Base-by-base conservation (phyloP, 2,797 vertebrate genomes). In the Phoxinus dragarum region DNA sequence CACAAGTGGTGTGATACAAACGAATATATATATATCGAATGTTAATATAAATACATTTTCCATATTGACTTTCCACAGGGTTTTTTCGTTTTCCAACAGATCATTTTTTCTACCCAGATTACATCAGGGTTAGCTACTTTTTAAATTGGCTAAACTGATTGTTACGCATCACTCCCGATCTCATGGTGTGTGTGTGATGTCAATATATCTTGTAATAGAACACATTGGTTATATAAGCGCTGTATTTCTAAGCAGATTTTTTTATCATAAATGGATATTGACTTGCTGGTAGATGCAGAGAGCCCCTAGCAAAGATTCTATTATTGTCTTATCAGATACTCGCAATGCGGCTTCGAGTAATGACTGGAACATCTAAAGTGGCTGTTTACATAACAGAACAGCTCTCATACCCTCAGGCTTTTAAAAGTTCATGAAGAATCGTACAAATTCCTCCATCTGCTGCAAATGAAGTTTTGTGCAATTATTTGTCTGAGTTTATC, bases 291-390 rank as follows among this genome's bases (percentile, higher is more conserved):
- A 61, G 82, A 87, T 81, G 49, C 61, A 64, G 52, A 52, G 71
- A 52, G 86, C 69, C 77, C 7, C 49, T 38, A 77, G 61, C 69
- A 81, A 75, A 56, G 27, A 77, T 49, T 84, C 31, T 76, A 64
- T 87, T 87, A 77, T 81, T 69, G 82, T 71, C 59, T 52, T 75
- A 56, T 84, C 82, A 68, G 61, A 84, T 56, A 52, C 82, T 67
- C 3, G 5, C 38, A 80, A 74, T 77, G 56, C 17, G 0, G 47
- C 44, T 66, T 74, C 34, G 12, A 56, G 82, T 80, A 80, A 80
- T 75, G 69, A 67, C 49, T 68, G 81, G 77, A 76, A 74, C 71
- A 23, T 79, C 61, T 49, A 54, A 87, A 84, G 72, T 75, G 82
- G 16, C 40, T 40, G 72, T 87, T 80, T 80, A 81, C 71, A 81